These are phyloP conservation scores for Cyphomyrmex costatus DNA, from an alignment of 1,140 invertebrate genomes.

Conservation along the genomic window DNA sequence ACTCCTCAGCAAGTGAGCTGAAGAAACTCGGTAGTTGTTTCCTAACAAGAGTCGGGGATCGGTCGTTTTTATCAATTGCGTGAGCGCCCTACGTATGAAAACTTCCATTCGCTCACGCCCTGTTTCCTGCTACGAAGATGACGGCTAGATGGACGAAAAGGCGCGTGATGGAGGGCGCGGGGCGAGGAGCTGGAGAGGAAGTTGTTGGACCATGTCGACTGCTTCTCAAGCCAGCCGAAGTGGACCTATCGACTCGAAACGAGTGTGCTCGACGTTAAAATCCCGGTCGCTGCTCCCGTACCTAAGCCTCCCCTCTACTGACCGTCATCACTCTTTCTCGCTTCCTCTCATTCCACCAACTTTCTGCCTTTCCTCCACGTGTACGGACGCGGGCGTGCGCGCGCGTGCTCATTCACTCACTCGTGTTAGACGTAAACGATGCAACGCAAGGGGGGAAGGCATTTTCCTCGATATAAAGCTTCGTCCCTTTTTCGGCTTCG, in stretches of 20 bases:
- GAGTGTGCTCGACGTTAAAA: slow-evolving; percentile 82
- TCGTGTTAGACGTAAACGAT: slow-evolving; percentile 81
- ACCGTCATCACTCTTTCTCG: slow-evolving; percentile 70
- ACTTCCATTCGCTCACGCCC: slow-evolving; percentile 66
- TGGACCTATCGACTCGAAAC: slow-evolving; percentile 82
- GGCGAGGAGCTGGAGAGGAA: slow-evolving; percentile 68
- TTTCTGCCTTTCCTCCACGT: slow-evolving; percentile 66
- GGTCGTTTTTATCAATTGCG: slow-evolving; percentile 55
- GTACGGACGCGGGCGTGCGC: slow-evolving; percentile 31
- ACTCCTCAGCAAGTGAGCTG: slow-evolving; percentile 17
- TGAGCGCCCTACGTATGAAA: slow-evolving; percentile 62
- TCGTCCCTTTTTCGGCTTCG: slow-evolving; percentile 70
- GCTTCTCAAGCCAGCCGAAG: slow-evolving; percentile 77
- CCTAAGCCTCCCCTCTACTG: slow-evolving; percentile 69
- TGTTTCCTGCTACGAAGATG: slow-evolving; percentile 73
- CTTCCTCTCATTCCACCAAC: slow-evolving; percentile 49
- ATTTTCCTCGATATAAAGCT: slow-evolving; percentile 77
- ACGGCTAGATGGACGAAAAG: slow-evolving; percentile 63
- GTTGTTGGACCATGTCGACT: slow-evolving; percentile 80
- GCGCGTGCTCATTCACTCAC: slow-evolving; percentile 63
- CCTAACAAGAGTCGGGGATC: slow-evolving; percentile 16
- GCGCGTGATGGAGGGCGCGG: slow-evolving; percentile 28
- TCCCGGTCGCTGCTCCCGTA: slow-evolving; percentile 80
- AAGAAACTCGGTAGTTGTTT: slow-evolving; percentile 37
- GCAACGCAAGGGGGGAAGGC: slow-evolving; percentile 68